Evolutionary conservation across 2,797 vertebrate species (phyloP).

Genomic region (Zenarchopterus dispar): DNA sequence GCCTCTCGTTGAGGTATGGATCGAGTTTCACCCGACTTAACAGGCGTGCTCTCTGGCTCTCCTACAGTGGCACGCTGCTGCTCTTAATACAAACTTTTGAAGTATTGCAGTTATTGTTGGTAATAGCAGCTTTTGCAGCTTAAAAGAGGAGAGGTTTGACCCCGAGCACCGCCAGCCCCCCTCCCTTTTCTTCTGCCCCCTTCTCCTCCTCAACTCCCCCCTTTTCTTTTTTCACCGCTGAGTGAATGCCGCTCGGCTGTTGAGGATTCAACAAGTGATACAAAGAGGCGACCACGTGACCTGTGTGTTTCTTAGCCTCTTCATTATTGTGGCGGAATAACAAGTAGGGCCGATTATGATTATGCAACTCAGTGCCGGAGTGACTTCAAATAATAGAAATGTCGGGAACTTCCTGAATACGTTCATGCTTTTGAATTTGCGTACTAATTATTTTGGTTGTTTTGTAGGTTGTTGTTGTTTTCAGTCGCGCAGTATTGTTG

Average conservation of each 20-base stretch:
- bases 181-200: conserved; percentile 29
- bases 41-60: conserved; percentile 37
- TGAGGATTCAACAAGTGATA: conserved; percentile 83
- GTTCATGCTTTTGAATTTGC: not conserved
- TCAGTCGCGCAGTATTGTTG: conserved; percentile 3
- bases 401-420: conserved; percentile 14
- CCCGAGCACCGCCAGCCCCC: conserved; percentile 52
- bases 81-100: conserved; percentile 69
- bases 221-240: conserved; percentile 46
- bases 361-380: conserved; percentile 63
- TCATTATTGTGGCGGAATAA: conserved; percentile 78
- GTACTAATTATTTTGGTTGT: not conserved
- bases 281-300: conserved; percentile 80
- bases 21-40: conserved; percentile 65
- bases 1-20: conserved; percentile 70
- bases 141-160: conserved; percentile 75
- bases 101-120: conserved; percentile 71
- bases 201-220: conserved; percentile 49
- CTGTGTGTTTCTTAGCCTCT: conserved; percentile 74
- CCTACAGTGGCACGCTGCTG: conserved; percentile 65
- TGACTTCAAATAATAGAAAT: conserved; percentile 61
- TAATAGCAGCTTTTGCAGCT: conserved; percentile 77
- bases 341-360: conserved; percentile 76
- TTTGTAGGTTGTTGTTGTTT: conserved; percentile 43
- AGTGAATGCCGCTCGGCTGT: conserved; percentile 77